Evolutionary conservation across 92 coral and sea anemone species (phyloP), one percentile per base, ranked within the genome.

Genomic region (Porites lobata): DNA sequence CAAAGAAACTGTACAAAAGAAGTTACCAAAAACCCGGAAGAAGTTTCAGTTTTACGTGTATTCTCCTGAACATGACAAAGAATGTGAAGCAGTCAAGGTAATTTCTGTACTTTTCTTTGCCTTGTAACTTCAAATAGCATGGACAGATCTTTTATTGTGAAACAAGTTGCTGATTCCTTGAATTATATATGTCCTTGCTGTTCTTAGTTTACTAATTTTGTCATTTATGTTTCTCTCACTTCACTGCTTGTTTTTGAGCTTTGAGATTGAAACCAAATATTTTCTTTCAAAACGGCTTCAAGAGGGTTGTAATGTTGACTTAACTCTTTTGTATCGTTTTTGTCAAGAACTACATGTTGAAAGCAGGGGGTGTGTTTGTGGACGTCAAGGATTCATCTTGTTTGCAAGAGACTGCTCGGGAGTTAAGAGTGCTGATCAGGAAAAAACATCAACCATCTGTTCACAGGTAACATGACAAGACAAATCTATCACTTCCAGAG

Each of bases 1-100:
- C 63, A 65, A 64, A 54, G 80, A 50, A 18, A 18, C 63, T 21
- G 0, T 22, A n/a, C 50, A 57, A 65, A 73, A 75, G 61, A 83
- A 74, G 69, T 9, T 4, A 1, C 77, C 56, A 50, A 73, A 47
- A 8, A 24, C 78, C 58, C 88, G 88, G 51, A 90, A 77, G 71
- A 91, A 76, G 79, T 90, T 92, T 26, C 91, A 77, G 56, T 95
- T 93, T 73, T 87, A 63, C 76, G 95, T 93, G 15, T 95, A 93
- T 78, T 74, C 92, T 57, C 95, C 98, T 21, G 96, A 93, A 54
- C 65, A 71, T 1, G 98, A 95, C 84, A 74, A 51, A 29, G 96
- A 95, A 57, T 90, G 92, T 53, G 96, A 95, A 7, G 88, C 94
- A 52, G 92, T 92, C 15, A 90, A 90, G 95, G 98, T 94, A 81